A percentile compares a stretch with the other conserved stretches of the same genome.
Conservation (phyloP, 2,888 invertebrate genomes). For the Sesia apiformis region DNA sequence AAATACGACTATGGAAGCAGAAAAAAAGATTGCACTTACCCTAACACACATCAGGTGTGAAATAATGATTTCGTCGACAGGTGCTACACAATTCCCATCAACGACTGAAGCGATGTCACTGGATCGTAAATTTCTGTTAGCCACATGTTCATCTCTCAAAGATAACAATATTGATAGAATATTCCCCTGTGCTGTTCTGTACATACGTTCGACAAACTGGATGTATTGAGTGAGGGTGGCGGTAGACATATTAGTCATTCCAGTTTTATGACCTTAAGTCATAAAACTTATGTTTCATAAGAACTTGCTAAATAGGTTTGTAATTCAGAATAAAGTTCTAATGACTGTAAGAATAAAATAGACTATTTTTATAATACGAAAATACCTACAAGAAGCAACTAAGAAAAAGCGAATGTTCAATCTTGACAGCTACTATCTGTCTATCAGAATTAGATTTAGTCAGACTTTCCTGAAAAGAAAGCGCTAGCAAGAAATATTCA, state of each 20-base stretch:
- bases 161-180: slow-evolving; percentile 76
- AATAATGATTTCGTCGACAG: slow-evolving; percentile 83
- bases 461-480: too few relatives aligned
- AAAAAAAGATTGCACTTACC: slow-evolving; percentile 36
- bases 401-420: too few relatives aligned
- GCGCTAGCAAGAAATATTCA: too few relatives aligned
- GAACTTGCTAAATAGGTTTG: too few relatives aligned
- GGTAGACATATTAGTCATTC: slow-evolving; percentile 21
- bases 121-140: slow-evolving; percentile 79
- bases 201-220: slow-evolving; percentile 73
- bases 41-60: slow-evolving; percentile 82
- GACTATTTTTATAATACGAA: too few relatives aligned
- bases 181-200: slow-evolving; percentile 77
- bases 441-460: too few relatives aligned
- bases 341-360: too few relatives aligned
- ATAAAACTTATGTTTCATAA: too few relatives aligned
- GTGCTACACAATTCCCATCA: slow-evolving; percentile 79
- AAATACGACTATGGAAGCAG: too few relatives aligned
- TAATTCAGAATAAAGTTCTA: too few relatives aligned
- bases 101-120: slow-evolving; percentile 82
- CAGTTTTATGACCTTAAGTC: background rate
- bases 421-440: too few relatives aligned
- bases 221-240: slow-evolving; percentile 48
- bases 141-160: slow-evolving; percentile 81
- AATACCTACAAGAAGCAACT: too few relatives aligned